Percentiles rank a stretch among this genome's conserved stretches.
These are phyloP conservation scores for Corythornis madagascariensis DNA, from an alignment of 2,113 vertebrate species.

Conservation along the genomic window DNA sequence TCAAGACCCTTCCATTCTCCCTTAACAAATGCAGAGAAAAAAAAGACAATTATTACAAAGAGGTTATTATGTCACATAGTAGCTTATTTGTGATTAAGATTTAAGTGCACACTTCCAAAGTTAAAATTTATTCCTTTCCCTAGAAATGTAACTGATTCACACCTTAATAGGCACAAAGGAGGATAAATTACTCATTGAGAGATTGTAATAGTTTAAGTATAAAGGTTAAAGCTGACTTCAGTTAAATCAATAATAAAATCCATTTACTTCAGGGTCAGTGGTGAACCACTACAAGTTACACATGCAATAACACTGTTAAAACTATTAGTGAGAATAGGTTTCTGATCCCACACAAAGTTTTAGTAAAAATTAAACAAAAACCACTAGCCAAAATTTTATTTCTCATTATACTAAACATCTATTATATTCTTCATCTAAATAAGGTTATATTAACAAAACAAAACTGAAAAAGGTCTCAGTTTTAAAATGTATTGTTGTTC, in stretches of 20 bases:
- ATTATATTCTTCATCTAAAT: not conserved
- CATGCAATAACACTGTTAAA: not conserved
- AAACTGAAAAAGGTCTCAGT: not conserved
- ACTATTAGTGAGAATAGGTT: not conserved
- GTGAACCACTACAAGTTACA: not conserved
- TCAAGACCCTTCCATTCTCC: not conserved
- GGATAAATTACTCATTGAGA: not conserved
- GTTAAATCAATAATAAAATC: slow-evolving; percentile 19
- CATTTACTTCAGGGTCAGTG: not conserved
- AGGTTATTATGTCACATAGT: not conserved
- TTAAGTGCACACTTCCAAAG: not conserved
- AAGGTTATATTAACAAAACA: not conserved
- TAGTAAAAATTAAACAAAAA: not conserved
- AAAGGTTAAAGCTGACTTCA: slow-evolving; percentile 1
- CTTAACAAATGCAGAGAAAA: not conserved
- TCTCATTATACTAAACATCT: not conserved
- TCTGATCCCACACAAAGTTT: not conserved
- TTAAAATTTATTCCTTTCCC: not conserved
- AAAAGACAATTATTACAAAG: not conserved
- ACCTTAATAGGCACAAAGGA: not conserved
- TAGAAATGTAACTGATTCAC: not conserved
- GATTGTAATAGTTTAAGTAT: not conserved
- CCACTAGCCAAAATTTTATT: not conserved
- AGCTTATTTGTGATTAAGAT: not conserved
- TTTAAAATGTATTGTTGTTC: not conserved